Base-by-base conservation (phyloP, 2,113 vertebrate species). In the Chunga burmeisteri region DNA sequence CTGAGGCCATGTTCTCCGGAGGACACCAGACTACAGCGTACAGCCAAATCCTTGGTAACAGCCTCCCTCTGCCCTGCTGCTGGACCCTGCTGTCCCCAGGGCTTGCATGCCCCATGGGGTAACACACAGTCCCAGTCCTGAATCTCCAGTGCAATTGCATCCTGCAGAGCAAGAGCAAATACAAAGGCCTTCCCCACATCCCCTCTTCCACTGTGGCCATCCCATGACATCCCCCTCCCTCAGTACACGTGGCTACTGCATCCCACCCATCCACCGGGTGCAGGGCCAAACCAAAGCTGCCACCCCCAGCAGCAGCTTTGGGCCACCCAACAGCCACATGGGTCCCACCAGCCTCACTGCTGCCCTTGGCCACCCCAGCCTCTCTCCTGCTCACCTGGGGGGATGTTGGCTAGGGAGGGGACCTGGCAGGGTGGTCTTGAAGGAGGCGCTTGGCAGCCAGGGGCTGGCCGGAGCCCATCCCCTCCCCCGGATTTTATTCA, bases 91-190 rank as follows among this genome's bases (percentile, higher is more conserved):
- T 4, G 1, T 22, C 16, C 10, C 7, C 50, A 25, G 42, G 20
- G 12, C 20, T 42, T 0, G 6, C 6, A 1, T 1, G 8, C 18
- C 59, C 36, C 22, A 12, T 3, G 7, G 65, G 49, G n/a, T 53
- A 20, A 63, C 32, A 19, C n/a, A 29, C 14, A 16, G n/a, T 3
- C 27, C 34, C 66, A 82, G 46, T 26, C 46, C 52, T 6, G 2
- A 16, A 55, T 8, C 75, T 62, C 55, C 80, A n/a, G 55, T 15
- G 36, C 25, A 44, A 23, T 3, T 14, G 27, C 59, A 82, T 38
- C 29, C 68, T 78, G 40, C 44, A 71, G 50, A 55, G 52, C 36
- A 58, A 27, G 16, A 61, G 9, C 36, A 16, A 27, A 34, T 2
- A 36, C 3, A 11, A 50, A 68, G 59, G 29, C 16, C 17, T n/a